Percentiles rank a stretch among this genome's conserved stretches.
Evolutionary conservation across 2,888 invertebrate genomes (phyloP).

Genomic region (Maniola hyperantus): DNA sequence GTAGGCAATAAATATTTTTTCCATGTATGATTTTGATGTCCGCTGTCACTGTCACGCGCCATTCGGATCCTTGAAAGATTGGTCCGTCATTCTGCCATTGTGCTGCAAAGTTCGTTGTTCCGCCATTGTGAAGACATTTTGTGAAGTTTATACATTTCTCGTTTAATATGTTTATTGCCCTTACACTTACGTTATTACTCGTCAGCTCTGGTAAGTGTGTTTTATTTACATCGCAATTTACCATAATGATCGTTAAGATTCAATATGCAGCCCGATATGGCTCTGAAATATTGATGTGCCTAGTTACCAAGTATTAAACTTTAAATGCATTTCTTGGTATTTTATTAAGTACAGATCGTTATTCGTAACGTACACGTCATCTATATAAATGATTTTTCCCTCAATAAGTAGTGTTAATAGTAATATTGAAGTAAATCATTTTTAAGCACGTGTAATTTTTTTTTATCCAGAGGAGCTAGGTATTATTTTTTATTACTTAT

Average conservation of each 20-base stretch:
- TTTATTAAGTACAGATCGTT: not conserved
- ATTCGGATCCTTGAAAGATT: too few species aligned
- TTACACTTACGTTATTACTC: slow-evolving; percentile 45
- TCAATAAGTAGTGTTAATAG: not conserved
- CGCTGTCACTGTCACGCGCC: slow-evolving; percentile 2
- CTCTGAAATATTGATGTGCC: not conserved
- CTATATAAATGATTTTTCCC: slow-evolving; percentile 2
- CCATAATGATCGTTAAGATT: slow-evolving; percentile 8
- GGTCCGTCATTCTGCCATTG: too few species aligned
- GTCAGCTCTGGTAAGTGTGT: slow-evolving; percentile 47
- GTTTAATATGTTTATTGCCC: slow-evolving; percentile 42
- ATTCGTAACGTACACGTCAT: not conserved
- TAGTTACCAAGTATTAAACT: not conserved
- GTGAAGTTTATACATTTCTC: slow-evolving; percentile 7
- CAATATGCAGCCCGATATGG: not conserved
- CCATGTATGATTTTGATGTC: slow-evolving; percentile 4
- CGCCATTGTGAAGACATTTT: slow-evolving; percentile 9
- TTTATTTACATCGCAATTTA: slow-evolving; percentile 8
- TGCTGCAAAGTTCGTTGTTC: not conserved
- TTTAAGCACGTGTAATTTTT: too few species aligned
- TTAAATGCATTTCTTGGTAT: not conserved
- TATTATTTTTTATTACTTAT: too few species aligned
- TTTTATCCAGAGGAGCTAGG: too few species aligned
- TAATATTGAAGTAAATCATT: not conserved
- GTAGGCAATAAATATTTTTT: slow-evolving; percentile 9